These are phyloP conservation scores for Thecophora atra DNA, from an alignment of 2,888 invertebrate genomes.

Conservation along the genomic window DNA sequence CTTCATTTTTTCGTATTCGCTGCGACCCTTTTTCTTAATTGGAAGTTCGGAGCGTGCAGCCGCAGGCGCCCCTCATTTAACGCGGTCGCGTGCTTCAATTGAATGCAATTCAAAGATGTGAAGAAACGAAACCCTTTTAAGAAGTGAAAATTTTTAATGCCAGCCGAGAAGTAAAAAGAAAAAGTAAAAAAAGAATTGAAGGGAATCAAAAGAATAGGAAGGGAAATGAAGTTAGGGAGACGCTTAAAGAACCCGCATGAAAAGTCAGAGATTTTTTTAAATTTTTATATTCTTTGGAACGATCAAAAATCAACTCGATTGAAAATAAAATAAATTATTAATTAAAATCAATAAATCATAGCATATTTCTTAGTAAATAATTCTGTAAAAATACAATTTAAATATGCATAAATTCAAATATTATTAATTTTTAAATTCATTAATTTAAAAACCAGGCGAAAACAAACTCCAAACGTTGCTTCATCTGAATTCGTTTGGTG, in stretches of 20 bases:
- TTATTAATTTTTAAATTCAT: background rate
- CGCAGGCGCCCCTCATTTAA: background rate
- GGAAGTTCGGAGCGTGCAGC: background rate
- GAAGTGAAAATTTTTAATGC: background rate
- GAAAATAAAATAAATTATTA: no score
- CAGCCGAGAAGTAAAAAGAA: no score
- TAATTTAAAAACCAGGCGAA: background rate
- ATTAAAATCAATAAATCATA: no score
- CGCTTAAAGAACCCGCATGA: slow-evolving; percentile 25
- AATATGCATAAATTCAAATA: no score
- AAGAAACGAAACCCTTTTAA: background rate
- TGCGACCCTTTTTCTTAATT: background rate
- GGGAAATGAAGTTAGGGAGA: background rate
- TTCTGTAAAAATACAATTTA: no score
- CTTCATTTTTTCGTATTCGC: background rate
- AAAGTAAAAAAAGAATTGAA: no score
- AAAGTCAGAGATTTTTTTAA: slow-evolving; percentile 7
- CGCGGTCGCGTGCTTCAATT: slow-evolving; percentile 4
- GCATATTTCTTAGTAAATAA: no score
- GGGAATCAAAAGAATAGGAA: no score
- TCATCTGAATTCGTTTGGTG: slow-evolving; percentile 11
- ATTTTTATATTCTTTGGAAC: no score
- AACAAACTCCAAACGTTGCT: background rate
- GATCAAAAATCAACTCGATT: no score
- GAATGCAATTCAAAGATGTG: background rate